These are phyloP conservation scores for Apteryx owenii DNA, from an alignment of 2,113 vertebrate species.

Conservation along the genomic window DNA sequence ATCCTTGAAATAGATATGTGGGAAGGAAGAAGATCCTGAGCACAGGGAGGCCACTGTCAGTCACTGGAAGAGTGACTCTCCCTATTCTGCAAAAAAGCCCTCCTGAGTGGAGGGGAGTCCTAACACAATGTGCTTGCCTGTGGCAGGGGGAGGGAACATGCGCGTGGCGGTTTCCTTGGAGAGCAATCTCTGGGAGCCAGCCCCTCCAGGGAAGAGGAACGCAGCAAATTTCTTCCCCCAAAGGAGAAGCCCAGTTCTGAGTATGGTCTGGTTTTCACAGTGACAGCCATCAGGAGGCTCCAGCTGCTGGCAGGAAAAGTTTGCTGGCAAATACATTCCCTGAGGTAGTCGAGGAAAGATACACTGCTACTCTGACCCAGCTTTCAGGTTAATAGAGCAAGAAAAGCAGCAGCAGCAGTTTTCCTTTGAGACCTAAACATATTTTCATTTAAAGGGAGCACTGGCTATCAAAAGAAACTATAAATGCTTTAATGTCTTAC, in stretches of 20 bases:
- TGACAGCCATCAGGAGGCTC: background rate
- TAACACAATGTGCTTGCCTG: background rate
- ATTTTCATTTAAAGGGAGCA: background rate
- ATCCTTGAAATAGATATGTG: background rate
- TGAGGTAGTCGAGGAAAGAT: background rate
- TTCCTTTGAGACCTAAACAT: background rate
- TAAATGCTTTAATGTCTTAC: background rate
- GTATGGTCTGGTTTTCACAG: background rate
- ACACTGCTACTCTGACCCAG: background rate
- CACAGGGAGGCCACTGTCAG: background rate
- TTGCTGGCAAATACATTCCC: background rate
- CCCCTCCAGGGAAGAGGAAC: background rate
- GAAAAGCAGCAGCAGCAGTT: background rate
- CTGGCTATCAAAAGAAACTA: background rate
- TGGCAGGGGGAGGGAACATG: background rate
- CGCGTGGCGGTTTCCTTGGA: accelerated
- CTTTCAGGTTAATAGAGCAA: background rate
- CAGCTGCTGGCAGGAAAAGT: background rate
- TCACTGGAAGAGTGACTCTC: background rate
- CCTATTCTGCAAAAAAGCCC: background rate
- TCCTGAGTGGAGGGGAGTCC: background rate
- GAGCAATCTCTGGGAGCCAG: background rate
- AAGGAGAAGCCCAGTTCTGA: background rate
- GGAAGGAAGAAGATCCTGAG: background rate
- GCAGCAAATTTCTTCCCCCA: background rate